phyloP scores from a whole-genome alignment of 2,888 invertebrate genomes.

The Drosophila trichaetosa region DNA sequence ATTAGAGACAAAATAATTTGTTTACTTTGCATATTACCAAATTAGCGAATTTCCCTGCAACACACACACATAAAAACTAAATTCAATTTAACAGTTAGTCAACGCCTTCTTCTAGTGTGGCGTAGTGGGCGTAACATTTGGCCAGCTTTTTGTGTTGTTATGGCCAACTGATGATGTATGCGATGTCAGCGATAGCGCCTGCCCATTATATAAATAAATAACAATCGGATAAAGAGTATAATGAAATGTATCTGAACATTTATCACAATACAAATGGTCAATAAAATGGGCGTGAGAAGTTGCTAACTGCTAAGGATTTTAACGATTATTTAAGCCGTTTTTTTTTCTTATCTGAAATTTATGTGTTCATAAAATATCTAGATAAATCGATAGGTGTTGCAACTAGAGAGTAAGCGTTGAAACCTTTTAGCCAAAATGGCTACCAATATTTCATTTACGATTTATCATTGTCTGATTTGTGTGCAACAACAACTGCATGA shows the following conservation, averaged over 20 bases:
- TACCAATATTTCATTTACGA: background rate
- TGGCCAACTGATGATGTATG: constrained; percentile 39
- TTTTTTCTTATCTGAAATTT: background rate
- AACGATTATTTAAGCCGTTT: background rate
- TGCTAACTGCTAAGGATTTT: constrained; percentile 18
- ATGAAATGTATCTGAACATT: constrained; percentile 34
- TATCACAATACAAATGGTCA: constrained; percentile 29
- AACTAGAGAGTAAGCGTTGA: background rate
- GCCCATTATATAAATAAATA: constrained; percentile 40
- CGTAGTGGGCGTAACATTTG: constrained; percentile 15
- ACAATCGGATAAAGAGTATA: constrained; percentile 53
- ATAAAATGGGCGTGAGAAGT: constrained; percentile 28
- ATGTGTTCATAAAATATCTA: background rate
- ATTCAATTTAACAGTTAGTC: constrained; percentile 15
- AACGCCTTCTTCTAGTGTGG: background rate
- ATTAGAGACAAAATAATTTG: constrained; percentile 35
- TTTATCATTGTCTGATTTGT: too few relatives aligned
- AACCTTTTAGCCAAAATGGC: background rate
- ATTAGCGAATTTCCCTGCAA: constrained; percentile 23
- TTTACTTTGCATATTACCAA: constrained; percentile 57
- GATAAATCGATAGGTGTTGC: background rate
- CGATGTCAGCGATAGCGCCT: constrained; percentile 29
- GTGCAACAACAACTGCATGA: background rate
- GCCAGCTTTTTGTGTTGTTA: constrained; percentile 16
- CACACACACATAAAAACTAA: constrained; percentile 4